Evolutionary conservation across 2,888 invertebrate genomes (phyloP), one percentile per base, ranked within the genome.

Genomic region (Cerastoderma edule): DNA sequence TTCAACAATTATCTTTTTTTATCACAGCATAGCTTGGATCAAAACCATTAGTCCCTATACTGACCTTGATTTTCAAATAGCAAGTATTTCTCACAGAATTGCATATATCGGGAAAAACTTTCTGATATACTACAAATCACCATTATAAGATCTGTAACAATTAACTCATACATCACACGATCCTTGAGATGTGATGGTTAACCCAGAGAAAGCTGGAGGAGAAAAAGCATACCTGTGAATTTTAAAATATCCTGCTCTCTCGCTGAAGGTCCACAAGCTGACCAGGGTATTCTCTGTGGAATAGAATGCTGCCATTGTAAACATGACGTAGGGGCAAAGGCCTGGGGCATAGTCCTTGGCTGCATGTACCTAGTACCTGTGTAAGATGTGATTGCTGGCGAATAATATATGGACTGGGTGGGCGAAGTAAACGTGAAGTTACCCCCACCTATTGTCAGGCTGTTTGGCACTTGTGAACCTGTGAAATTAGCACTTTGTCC

Each of bases 381-480:
- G 16, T 50, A 68, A 13, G 77, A 72, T 30, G 72, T 75, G 13
- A 80, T 54, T 2, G 75, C 56, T 22, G 80, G 77, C 5, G 80
- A 77, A 57, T 80, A 64, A 30, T 72, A 27, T 13, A 53, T 69
- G 24, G 72, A 75, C 70, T 80, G 80, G 19, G 77, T 80, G 2
- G 80, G 80, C 6, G 80, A 72, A 3, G 80, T 80, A 30, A 80
- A 80, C 27, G 80, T 80, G 48, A 80, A 80, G 24, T 68, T 74
- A 19, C 60, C 60, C 35, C 60, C 33, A 39, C 60, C 60, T 19
- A 60, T 39, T 24, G 60, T 60, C 39, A 39, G 39, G 24, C 39
- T 60, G 39, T 60, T 60, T 33, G 60, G 39, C 60, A 60, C 60
- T 60, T 60, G 60, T 4, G 33, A n/a, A 22, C 24, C 24, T 10